These are phyloP conservation scores for Patiria pectinifera DNA, from an alignment of 53 echinoderm and acorn worm species.

Conservation along the genomic window DNA sequence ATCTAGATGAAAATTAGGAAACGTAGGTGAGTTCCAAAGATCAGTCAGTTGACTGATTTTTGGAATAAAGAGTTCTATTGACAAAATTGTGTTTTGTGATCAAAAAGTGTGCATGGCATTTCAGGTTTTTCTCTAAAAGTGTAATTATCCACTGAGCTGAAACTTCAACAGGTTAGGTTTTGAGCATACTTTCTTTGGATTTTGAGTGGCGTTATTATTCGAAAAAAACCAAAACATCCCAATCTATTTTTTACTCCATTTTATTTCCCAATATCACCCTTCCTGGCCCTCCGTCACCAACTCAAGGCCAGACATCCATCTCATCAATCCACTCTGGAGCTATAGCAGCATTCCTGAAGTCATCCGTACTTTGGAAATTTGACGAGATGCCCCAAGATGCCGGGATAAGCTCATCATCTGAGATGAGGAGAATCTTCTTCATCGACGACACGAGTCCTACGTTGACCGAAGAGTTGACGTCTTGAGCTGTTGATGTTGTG, in stretches of 20 bases:
- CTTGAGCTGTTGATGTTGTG: not conserved
- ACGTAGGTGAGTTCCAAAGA: too few species aligned
- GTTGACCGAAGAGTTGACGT: not conserved
- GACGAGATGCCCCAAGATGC: conserved; percentile 39
- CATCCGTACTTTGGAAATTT: conserved; percentile 47
- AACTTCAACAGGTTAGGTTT: too few species aligned
- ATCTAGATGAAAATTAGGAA: too few species aligned
- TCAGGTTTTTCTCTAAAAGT: too few species aligned
- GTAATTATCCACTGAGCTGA: too few species aligned
- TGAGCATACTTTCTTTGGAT: too few species aligned
- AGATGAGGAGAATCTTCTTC: conserved; percentile 54
- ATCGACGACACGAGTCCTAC: conserved; percentile 20
- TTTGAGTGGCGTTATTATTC: too few species aligned
- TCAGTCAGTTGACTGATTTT: too few species aligned
- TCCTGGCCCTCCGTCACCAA: not conserved
- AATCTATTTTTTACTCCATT: not conserved
- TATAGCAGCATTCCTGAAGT: conserved; percentile 29
- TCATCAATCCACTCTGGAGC: conserved; percentile 53
- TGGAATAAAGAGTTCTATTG: too few species aligned
- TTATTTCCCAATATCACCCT: not conserved
- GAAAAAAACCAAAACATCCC: too few species aligned
- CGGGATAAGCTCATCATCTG: conserved; percentile 69
- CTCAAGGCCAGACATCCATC: conserved; percentile 59
- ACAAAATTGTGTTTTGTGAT: too few species aligned
- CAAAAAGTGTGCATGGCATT: too few species aligned